These are phyloP conservation scores for Pelecanus crispus DNA, from an alignment of 2,113 vertebrate genomes.

Conservation along the genomic window DNA sequence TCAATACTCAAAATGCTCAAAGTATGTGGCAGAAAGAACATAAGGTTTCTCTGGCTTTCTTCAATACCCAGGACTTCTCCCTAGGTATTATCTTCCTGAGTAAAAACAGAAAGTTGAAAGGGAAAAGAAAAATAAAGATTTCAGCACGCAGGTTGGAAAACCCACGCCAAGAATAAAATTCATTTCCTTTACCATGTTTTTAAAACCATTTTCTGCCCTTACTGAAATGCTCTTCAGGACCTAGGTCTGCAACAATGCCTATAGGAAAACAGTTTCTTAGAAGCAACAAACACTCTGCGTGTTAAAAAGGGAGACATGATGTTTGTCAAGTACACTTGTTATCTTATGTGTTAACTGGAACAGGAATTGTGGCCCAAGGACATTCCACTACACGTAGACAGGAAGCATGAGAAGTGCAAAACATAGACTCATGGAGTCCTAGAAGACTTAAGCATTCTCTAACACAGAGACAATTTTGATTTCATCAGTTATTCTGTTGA, in stretches of 20 bases:
- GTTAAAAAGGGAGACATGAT: neutral
- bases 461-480: neutral
- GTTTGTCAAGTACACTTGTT: neutral
- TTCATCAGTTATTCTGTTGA: neutral
- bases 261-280: neutral
- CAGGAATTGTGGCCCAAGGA: neutral
- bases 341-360: neutral
- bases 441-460: neutral
- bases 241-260: neutral
- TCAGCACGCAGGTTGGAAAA: neutral
- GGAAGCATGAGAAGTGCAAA: neutral
- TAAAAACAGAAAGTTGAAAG: neutral
- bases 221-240: neutral
- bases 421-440: neutral
- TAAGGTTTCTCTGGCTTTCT: neutral
- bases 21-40: neutral
- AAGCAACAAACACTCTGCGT: neutral
- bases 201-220: neutral
- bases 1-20: neutral
- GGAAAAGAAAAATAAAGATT: neutral
- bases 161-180: neutral
- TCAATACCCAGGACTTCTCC: neutral
- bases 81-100: neutral
- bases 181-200: neutral
- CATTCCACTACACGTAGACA: neutral